Evolutionary conservation across 2,797 vertebrate genomes (phyloP).

Genomic region (Pterois miles): DNA sequence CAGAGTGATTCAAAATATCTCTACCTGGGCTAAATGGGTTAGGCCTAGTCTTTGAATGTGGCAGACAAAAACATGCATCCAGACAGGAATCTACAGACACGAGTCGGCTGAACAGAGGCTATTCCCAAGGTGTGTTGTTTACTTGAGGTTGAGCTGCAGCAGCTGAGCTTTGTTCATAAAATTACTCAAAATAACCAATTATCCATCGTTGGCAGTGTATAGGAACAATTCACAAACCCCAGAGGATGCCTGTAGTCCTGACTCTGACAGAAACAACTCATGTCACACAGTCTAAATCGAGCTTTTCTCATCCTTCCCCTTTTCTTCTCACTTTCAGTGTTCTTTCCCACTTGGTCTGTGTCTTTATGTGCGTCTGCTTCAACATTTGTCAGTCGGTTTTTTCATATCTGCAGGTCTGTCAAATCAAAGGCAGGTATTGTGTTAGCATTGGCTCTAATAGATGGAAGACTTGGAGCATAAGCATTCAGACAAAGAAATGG

Average conservation of each 20-base stretch:
- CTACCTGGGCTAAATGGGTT: conserved; percentile 54
- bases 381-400: conserved; percentile 63
- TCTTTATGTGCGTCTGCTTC: conserved; percentile 42
- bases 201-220: conserved; percentile 81
- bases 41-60: conserved; percentile 67
- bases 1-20: conserved; percentile 68
- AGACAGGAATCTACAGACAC: conserved; percentile 69
- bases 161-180: conserved; percentile 84
- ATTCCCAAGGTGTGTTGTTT: conserved; percentile 84
- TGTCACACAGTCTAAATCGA: conserved; percentile 82
- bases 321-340: conserved; percentile 41
- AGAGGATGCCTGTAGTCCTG: conserved; percentile 77
- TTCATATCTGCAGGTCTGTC: conserved; percentile 39
- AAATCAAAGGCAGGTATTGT: conserved; percentile 51
- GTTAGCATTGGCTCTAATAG: conserved; percentile 16
- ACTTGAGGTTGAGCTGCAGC: conserved; percentile 81
- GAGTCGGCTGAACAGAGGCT: conserved; percentile 63
- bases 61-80: conserved; percentile 61
- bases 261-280: conserved; percentile 78
- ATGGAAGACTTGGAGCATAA: conserved; percentile 12
- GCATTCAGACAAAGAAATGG: not conserved
- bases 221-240: conserved; percentile 75
- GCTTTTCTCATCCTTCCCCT: conserved; percentile 33
- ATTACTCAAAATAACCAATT: conserved; percentile 88
- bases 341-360: conserved; percentile 48